phyloP scores from a whole-genome alignment of 2,113 vertebrate species.

The Ceyx margarethae region DNA sequence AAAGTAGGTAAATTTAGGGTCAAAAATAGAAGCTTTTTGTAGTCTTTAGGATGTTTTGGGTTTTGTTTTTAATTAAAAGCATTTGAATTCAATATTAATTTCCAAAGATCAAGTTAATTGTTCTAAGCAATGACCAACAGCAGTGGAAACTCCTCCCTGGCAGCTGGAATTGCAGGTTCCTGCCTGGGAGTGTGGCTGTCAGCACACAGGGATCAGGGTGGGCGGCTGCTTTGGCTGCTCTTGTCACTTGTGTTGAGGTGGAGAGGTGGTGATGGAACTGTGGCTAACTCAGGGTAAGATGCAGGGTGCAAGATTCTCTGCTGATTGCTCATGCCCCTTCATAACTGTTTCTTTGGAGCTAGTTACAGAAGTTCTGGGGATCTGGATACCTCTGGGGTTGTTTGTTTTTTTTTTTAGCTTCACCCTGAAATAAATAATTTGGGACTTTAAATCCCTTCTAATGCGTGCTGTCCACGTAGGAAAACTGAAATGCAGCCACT shows the following conservation, averaged over 20 bases:
- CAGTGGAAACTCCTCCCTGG: not conserved
- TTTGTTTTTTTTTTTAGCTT: not conserved
- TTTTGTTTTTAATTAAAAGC: not conserved
- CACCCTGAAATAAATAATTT: not conserved
- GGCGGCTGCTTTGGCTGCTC: not conserved
- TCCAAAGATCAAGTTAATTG: not conserved
- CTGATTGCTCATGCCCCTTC: not conserved
- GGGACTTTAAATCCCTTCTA: not conserved
- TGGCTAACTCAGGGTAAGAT: not conserved
- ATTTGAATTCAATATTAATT: not conserved
- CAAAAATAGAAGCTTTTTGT: not conserved
- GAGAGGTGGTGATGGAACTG: not conserved
- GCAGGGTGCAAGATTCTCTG: not conserved
- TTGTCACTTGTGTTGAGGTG: not conserved
- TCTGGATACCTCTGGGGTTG: not conserved
- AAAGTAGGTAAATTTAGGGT: not conserved
- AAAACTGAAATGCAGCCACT: not conserved
- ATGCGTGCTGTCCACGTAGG: not conserved
- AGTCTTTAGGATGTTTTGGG: not conserved
- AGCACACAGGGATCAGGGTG: not conserved
- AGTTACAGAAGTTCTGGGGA: not conserved
- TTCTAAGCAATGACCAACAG: not conserved
- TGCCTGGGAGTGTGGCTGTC: not conserved
- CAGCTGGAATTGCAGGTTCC: not conserved
- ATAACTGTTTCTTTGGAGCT: not conserved